Evolutionary conservation across 1,140 invertebrate genomes (phyloP), one percentile per base, ranked within the genome.

Genomic region (Sesamia nonagrioides): DNA sequence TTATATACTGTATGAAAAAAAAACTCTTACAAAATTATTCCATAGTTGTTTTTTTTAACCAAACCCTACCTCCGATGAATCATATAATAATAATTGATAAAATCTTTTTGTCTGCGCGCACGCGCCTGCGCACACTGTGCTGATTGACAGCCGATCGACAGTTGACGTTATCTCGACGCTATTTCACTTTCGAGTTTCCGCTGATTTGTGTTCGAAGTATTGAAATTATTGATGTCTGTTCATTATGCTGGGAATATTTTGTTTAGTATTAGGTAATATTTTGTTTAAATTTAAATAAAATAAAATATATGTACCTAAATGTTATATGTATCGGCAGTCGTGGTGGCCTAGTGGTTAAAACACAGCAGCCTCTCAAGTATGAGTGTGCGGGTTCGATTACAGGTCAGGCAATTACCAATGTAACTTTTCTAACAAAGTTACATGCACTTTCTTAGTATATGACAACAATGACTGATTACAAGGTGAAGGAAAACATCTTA

Each of bases 131-230:
- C 27, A 1, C 60, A 37, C 45, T 66, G 74, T 50, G 33, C 60
- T 66, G 74, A 77, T 63, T 77, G 74, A 63, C 74, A 66, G 60
- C 27, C 74, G 74, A 77, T 77, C 35, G 74, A 77, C 74, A 66
- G 60, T 48, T 61, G 74, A 77, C 74, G 21, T 63, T 77, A 77
- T 68, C 74, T 77, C 33, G 61, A 77, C 27, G 17, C 42, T 42
- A 50, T 61, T 77, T 77, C 74, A 77, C 45, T 77, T 66, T 66
- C 74, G 33, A 66, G 58, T 77, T 66, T 60, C 21, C 74, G 60
- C 13, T 42, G 45, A 7, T 18, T 66, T 50, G 40, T 48, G 33
- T 42, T 63, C 3, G 21, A 17, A 13, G 37, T 76, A 18, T 74
- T 74, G 35, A 15, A 27, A 48, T 15, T 48, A 48, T 48, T 48